Evolutionary conservation across 2,888 invertebrate genomes (phyloP).

Genomic region (Drosophila maculinotata): DNA sequence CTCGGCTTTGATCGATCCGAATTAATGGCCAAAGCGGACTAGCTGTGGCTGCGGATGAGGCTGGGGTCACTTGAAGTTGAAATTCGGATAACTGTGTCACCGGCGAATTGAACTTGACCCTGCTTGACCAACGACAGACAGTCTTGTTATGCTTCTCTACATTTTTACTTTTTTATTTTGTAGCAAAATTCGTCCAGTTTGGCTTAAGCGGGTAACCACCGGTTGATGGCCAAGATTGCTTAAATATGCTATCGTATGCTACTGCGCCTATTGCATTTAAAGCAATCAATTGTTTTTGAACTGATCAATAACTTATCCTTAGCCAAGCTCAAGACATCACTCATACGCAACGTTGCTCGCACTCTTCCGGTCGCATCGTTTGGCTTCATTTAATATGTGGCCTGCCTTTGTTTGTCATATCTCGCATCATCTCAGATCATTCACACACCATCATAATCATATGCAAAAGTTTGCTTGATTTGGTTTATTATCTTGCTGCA

Average conservation of each 20-base stretch:
- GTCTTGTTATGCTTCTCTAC: constrained; percentile 16
- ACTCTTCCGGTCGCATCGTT: constrained; percentile 60
- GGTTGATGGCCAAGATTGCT: constrained; percentile 3
- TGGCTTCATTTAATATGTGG: constrained; percentile 31
- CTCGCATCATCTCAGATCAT: constrained; percentile 12
- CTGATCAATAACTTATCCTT: constrained; percentile 12
- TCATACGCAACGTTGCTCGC: constrained; percentile 51
- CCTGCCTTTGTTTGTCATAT: constrained; percentile 45
- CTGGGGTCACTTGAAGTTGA: constrained; percentile 72
- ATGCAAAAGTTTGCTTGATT: constrained; percentile 61
- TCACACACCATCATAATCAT: constrained; percentile 42
- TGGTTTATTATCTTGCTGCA: constrained; percentile 56
- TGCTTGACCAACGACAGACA: constrained; percentile 33
- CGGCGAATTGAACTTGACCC: constrained; percentile 78
- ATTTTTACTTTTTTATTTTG: background rate
- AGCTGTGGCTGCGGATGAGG: constrained; percentile 30
- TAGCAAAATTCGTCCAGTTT: constrained; percentile 44
- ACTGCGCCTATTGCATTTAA: background rate
- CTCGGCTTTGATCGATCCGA: constrained; percentile 25
- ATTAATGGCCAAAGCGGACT: constrained; percentile 28
- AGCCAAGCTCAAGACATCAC: constrained; percentile 34
- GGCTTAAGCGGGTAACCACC: constrained; percentile 13
- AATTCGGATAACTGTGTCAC: constrained; percentile 72
- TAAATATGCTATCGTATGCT: background rate
- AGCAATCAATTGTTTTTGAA: constrained; percentile 11